A percentile compares a stretch with the other conserved stretches of the same genome.
Conservation (phyloP, 2,888 invertebrate genomes). For the Polia nebulosa region DNA sequence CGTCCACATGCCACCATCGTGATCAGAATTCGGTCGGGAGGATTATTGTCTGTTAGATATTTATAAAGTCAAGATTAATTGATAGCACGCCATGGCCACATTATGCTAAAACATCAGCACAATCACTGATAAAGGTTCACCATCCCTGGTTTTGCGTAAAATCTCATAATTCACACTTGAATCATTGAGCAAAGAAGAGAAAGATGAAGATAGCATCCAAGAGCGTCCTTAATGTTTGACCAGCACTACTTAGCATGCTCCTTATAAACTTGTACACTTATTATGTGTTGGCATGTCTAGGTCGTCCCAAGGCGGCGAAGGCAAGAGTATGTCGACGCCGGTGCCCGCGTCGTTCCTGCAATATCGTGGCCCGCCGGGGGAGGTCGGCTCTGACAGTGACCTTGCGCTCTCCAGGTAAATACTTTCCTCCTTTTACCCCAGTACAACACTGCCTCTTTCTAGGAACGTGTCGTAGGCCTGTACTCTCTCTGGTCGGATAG, state of each 20-base stretch:
- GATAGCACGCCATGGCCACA: no score
- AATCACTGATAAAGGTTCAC: no score
- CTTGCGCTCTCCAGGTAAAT: slow-evolving; percentile 84
- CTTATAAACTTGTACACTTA: background rate
- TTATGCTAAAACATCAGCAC: no score
- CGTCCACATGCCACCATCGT: no score
- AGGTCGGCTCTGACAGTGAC: slow-evolving; percentile 89
- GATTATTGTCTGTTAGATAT: no score
- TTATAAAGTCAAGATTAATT: no score
- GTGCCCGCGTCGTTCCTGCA: slow-evolving; percentile 89
- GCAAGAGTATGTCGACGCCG: slow-evolving; percentile 77
- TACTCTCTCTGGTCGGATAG: background rate
- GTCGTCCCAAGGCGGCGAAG: slow-evolving; percentile 68
- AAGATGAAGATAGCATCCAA: background rate
- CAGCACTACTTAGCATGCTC: background rate
- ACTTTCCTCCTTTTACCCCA: background rate
- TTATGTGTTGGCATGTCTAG: slow-evolving; percentile 41
- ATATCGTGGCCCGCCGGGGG: slow-evolving; percentile 88
- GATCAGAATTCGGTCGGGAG: no score
- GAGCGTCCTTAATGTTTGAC: background rate
- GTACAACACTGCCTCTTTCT: no score
- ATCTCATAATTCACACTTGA: background rate
- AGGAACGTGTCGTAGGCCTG: no score
- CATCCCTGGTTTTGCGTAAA: no score
- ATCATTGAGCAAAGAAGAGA: background rate